Evolutionary conservation across 2,888 invertebrate genomes (phyloP).

Genomic region (Phengaris alcon): DNA sequence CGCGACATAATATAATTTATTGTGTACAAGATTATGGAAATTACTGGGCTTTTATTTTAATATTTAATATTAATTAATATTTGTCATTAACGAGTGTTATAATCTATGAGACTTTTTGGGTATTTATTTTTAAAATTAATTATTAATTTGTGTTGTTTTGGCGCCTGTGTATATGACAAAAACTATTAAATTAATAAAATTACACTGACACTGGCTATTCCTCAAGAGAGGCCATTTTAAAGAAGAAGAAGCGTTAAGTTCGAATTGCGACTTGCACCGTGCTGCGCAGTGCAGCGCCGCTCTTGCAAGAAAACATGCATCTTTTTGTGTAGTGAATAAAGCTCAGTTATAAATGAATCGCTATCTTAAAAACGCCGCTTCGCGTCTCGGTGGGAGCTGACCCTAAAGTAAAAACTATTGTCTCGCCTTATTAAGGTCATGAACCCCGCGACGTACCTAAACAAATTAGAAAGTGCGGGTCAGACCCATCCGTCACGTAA

Average conservation of each 20-base stretch:
- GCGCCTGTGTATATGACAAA: neutral
- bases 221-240: no score
- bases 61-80: slow-evolving; percentile 24
- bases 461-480: slow-evolving; percentile 19
- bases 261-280: no score
- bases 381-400: neutral
- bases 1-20: slow-evolving; percentile 22
- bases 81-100: slow-evolving; percentile 15
- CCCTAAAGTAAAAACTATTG: neutral
- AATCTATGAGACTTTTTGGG: slow-evolving; percentile 11
- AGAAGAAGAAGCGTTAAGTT: no score
- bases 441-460: slow-evolving; percentile 9
- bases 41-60: slow-evolving; percentile 20
- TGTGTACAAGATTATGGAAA: slow-evolving; percentile 23
- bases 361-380: no score
- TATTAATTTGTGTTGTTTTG: neutral
- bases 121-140: slow-evolving; percentile 4
- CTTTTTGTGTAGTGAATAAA: no score
- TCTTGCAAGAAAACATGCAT: no score
- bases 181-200: no score
- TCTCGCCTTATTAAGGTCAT: slow-evolving; percentile 15
- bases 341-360: no score
- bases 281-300: no score
- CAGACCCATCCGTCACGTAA: slow-evolving; percentile 24
- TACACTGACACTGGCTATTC: no score